A percentile compares a stretch with the other conserved stretches of the same genome.
These are phyloP conservation scores for Ornithorhynchus anatinus DNA, from an alignment of 2,113 vertebrate species.

Conservation along the genomic window DNA sequence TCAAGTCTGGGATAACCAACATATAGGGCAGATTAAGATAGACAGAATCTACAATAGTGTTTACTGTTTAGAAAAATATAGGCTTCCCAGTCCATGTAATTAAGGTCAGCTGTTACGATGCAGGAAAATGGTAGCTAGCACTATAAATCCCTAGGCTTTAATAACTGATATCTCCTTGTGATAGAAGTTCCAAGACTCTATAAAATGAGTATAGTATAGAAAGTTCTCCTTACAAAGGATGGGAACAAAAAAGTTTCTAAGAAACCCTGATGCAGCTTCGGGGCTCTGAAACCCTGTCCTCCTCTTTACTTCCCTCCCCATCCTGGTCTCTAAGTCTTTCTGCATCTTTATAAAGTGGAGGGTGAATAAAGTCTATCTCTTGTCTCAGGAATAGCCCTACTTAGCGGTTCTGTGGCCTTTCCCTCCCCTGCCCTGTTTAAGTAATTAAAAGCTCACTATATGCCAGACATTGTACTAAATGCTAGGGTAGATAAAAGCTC, in stretches of 20 bases:
- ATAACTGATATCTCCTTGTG: not conserved
- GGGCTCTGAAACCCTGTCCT: no score
- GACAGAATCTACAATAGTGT: not conserved
- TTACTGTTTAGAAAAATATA: fast-evolving
- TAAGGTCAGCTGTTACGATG: not conserved
- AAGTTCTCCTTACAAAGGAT: not conserved
- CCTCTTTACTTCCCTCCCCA: no score
- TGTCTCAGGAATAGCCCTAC: no score
- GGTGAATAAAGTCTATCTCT: no score
- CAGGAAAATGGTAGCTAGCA: not conserved
- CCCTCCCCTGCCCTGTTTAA: no score
- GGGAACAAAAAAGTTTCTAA: not conserved
- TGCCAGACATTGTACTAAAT: no score
- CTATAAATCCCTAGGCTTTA: fast-evolving
- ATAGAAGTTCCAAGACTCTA: not conserved
- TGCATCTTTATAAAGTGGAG: no score
- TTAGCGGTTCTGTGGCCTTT: no score
- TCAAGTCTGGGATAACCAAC: not conserved
- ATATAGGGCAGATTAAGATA: not conserved
- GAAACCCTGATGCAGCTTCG: not conserved
- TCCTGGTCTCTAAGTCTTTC: no score
- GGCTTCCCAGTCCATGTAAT: not conserved
- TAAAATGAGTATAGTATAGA: not conserved
- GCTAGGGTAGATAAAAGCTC: no score
- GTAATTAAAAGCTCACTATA: no score